A percentile compares a stretch with the other conserved stretches of the same genome.
These are phyloP conservation scores for Melanotus villosus DNA, from an alignment of 2,888 invertebrate species.

Conservation along the genomic window DNA sequence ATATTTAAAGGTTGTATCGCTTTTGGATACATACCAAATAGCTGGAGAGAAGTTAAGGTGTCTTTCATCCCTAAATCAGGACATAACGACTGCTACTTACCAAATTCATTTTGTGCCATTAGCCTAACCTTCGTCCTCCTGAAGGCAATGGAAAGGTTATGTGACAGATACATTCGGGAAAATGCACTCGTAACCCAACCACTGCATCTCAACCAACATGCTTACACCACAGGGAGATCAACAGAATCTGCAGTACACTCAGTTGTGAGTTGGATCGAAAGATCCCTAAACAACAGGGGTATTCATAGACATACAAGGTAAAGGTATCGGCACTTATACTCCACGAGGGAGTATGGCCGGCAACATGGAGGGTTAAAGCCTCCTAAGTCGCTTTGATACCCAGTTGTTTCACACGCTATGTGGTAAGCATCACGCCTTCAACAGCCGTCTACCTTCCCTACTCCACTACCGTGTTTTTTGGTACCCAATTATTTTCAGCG, in stretches of 20 bases:
- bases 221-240: neutral
- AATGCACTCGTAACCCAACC: neutral
- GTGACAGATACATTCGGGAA: neutral
- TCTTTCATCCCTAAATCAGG: neutral
- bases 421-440: too few species aligned
- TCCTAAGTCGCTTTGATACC: too few species aligned
- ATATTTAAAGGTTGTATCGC: neutral
- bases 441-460: too few species aligned
- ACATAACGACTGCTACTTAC: neutral
- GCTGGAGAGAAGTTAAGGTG: neutral
- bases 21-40: neutral
- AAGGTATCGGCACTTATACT: too few species aligned
- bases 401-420: too few species aligned
- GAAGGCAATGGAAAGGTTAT: neutral
- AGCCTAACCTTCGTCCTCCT: neutral
- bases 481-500: too few species aligned
- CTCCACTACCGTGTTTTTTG: too few species aligned
- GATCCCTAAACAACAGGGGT: neutral
- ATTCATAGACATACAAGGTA: too few species aligned
- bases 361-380: too few species aligned
- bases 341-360: too few species aligned
- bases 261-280: neutral
- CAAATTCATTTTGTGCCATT: neutral
- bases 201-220: constrained; percentile 1
- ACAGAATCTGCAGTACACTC: neutral